Percentiles rank a stretch among this genome's conserved stretches.
Evolutionary conservation across 2,797 vertebrate genomes (phyloP).

Genomic region (Dryobates pubescens): DNA sequence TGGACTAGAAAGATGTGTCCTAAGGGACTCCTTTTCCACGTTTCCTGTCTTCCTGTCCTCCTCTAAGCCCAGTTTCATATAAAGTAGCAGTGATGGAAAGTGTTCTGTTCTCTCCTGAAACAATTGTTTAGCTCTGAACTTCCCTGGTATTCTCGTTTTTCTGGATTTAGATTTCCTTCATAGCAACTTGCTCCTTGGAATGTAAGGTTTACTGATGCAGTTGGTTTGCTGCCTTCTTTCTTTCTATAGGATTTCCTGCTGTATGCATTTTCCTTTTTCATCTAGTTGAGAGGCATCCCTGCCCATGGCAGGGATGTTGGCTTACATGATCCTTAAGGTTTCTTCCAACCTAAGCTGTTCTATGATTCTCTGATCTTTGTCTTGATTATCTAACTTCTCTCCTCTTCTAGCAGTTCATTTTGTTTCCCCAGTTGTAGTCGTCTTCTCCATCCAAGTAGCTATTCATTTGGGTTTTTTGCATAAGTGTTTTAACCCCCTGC

Average conservation of each 20-base stretch:
- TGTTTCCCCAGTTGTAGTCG: background rate
- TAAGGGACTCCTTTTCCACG: conserved; percentile 19
- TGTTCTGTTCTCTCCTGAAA: conserved; percentile 17
- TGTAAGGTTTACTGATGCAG: background rate
- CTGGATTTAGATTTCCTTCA: background rate
- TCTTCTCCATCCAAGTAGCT: background rate
- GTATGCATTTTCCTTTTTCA: background rate
- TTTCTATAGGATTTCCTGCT: background rate
- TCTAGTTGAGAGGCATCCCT: too few species aligned
- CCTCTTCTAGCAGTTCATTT: background rate
- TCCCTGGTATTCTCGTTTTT: background rate
- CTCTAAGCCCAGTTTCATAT: background rate
- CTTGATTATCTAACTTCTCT: background rate
- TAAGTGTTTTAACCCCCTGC: background rate
- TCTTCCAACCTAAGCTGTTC: too few species aligned
- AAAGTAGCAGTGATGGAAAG: background rate
- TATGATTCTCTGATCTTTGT: background rate
- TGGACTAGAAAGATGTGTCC: conserved; percentile 35
- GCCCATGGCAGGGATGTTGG: too few species aligned
- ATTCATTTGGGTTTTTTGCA: background rate
- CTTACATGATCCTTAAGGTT: too few species aligned
- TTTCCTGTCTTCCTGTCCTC: conserved; percentile 11
- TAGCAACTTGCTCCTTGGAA: background rate
- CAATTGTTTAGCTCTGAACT: background rate
- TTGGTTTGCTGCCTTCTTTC: background rate